Evolutionary conservation across 2,888 invertebrate species (phyloP), one percentile per base, ranked within the genome.

Genomic region (Acleris literana): DNA sequence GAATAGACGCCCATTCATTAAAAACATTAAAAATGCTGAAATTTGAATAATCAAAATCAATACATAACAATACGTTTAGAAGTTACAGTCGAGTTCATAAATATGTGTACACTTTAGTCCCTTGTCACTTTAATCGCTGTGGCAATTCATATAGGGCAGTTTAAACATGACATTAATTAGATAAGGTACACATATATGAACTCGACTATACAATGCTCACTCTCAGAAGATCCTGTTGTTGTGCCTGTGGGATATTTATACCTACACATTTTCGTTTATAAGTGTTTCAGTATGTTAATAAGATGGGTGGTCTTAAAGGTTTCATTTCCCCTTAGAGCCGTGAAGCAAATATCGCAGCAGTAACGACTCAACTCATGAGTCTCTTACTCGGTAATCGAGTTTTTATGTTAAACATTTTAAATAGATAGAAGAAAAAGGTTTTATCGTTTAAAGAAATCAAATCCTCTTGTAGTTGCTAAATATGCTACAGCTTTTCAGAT

Each of bases 321-420:
- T 46, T 59, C 49, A 64, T 64, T 64, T 64, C 64, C 64, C 64
- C 54, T 64, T 59, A 49, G 59, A 29, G 59, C 49, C 54, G 48
- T 64, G 18, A 54, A 54, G 25, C 48, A 54, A 43, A 6, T 62
- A 54, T 64, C 25, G 16, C 13, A 17, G 48, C 48, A 17, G 13
- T 58, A 53, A 59, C 53, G 39, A 5, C 39, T 44, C 33, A 51
- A 43, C 25, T 56, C 56, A 25, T 20, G 44, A 43, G 44, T 53
- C 22, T 46, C 25, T 55, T 9, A 33, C 9, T 9, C 33, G 33
- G 44, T 53, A 18, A 17, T 16, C 48, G 11, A 9, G 43, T 17
- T 46, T 56, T 56, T 46, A 44, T 46, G 44, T 56, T 16, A 13
- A 56, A 46, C 44, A 25, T 56, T 44, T 56, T 43, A 9, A 46